Evolutionary conservation across 2,113 vertebrate species (phyloP).

Genomic region (Hassar affinis): DNA sequence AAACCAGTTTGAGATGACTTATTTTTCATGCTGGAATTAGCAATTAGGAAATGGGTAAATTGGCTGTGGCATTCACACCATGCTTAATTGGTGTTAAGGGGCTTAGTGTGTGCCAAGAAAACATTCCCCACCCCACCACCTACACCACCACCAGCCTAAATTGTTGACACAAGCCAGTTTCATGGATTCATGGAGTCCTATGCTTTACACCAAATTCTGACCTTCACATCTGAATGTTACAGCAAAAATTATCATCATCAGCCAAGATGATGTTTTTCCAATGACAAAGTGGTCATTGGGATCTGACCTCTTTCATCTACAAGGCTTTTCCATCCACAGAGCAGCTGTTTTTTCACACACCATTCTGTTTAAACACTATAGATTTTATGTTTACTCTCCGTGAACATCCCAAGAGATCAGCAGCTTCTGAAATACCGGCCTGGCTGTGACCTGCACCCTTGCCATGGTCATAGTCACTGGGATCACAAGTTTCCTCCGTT

Average conservation of each 20-base stretch:
- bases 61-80: conserved; percentile 1
- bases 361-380: not conserved
- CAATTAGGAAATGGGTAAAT: not conserved
- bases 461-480: not conserved
- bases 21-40: not conserved
- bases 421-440: not conserved
- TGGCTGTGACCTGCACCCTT: not conserved
- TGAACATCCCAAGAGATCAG: not conserved
- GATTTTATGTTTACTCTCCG: not conserved
- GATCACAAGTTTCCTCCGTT: not conserved
- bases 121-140: not conserved
- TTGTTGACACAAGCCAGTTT: no score
- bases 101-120: not conserved
- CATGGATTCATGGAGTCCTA: not conserved
- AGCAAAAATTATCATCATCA: not conserved
- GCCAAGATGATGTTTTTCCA: not conserved
- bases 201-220: not conserved
- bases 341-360: not conserved
- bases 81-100: not conserved
- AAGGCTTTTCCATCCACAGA: not conserved
- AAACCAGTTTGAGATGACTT: not conserved
- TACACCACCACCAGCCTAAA: not conserved
- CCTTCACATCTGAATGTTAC: not conserved
- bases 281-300: not conserved
- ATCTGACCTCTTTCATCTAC: not conserved